These are phyloP conservation scores for Anoplopoma fimbria DNA, from an alignment of 2,113 vertebrate genomes.

Conservation along the genomic window DNA sequence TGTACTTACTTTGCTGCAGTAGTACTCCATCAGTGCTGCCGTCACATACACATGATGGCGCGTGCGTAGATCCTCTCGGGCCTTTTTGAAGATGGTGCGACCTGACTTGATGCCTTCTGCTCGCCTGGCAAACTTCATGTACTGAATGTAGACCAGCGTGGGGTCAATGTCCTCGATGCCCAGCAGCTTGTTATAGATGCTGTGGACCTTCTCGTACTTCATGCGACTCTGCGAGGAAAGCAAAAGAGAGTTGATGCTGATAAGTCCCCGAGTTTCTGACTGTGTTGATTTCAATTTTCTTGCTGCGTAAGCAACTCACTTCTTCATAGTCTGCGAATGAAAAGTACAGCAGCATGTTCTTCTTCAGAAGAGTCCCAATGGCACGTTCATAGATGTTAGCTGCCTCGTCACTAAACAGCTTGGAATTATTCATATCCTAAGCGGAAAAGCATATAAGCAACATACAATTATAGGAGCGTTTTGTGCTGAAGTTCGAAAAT, in stretches of 20 bases:
- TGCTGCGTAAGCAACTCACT: slow-evolving; percentile 77
- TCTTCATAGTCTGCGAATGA: slow-evolving; percentile 99
- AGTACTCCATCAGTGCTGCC: slow-evolving; percentile 99
- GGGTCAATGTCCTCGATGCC: slow-evolving; percentile 98
- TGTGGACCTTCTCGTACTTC: slow-evolving; percentile 99
- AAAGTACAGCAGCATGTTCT: slow-evolving; percentile 99
- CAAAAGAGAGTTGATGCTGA: not conserved
- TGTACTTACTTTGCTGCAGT: slow-evolving; percentile 94
- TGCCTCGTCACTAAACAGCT: slow-evolving; percentile 98
- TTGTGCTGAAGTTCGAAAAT: not conserved
- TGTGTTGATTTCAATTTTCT: not conserved
- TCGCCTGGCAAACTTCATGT: slow-evolving; percentile 99
- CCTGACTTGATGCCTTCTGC: slow-evolving; percentile 99
- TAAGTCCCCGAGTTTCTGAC: not conserved
- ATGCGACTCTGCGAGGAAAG: slow-evolving; percentile 90
- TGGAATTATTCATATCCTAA: slow-evolving; percentile 99
- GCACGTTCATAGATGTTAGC: slow-evolving; percentile 99
- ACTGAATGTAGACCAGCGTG: slow-evolving; percentile 98
- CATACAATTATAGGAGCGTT: not conserved
- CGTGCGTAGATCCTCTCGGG: slow-evolving; percentile 94
- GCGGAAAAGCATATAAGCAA: not conserved
- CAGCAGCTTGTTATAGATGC: slow-evolving; percentile 96
- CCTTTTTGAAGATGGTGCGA: slow-evolving; percentile 98
- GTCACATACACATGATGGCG: slow-evolving; percentile 98
- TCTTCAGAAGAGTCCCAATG: slow-evolving; percentile 97